phyloP scores from a whole-genome alignment of 2,113 vertebrate genomes.

The Manacus vitellinus region DNA sequence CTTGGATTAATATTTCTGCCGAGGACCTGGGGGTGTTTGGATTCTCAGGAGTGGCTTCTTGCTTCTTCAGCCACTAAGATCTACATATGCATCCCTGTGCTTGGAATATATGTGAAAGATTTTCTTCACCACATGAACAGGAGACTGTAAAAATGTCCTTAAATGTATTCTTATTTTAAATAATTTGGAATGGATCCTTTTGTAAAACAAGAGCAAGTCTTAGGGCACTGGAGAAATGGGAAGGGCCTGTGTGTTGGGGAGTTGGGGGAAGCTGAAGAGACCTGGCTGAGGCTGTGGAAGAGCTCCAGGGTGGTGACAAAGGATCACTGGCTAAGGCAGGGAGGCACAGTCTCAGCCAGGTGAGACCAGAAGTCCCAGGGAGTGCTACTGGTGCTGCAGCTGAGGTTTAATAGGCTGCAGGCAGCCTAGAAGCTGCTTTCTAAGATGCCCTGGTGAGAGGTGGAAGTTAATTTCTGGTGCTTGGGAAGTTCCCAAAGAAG shows the following conservation, averaged over 20 bases:
- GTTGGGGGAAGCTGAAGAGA: not conserved
- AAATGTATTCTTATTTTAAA: not conserved
- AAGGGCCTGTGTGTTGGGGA: not conserved
- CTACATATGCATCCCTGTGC: not conserved
- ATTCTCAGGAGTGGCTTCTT: not conserved
- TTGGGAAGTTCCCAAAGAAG: not conserved
- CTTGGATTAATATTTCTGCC: not conserved
- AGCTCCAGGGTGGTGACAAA: not conserved
- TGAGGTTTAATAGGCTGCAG: not conserved
- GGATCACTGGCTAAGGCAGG: not conserved
- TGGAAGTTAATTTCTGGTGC: not conserved
- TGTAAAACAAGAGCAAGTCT: not conserved
- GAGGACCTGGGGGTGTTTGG: not conserved
- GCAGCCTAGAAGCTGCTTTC: not conserved
- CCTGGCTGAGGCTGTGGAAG: not conserved
- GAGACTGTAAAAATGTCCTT: not conserved
- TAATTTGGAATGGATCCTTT: not conserved
- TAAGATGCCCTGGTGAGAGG: not conserved
- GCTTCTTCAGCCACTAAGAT: not conserved
- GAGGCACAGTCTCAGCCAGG: not conserved
- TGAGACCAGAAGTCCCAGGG: not conserved
- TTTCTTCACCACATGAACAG: not conserved
- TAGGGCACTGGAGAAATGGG: not conserved
- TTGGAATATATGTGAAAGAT: not conserved
- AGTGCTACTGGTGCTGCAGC: not conserved